Evolutionary conservation across 1,140 invertebrate species (phyloP), one percentile per base, ranked within the genome.

Genomic region (Drosophila rhopaloa): DNA sequence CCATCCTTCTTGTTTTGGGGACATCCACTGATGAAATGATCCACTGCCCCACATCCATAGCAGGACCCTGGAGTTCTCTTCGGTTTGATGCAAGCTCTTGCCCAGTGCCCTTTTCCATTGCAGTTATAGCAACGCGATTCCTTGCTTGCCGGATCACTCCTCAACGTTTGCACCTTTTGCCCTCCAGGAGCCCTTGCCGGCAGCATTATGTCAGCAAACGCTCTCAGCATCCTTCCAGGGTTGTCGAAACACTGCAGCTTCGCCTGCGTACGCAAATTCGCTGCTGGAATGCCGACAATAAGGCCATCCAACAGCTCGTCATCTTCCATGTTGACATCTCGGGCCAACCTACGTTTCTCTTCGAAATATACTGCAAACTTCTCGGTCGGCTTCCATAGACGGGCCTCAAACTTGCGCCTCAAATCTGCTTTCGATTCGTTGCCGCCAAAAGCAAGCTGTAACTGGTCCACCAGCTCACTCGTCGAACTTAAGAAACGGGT

Each of bases 131-230:
- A 53, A 19, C 50, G 14, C 14, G 50, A 37, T 10, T 53, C 50
- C 5, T 53, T 13, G 19, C 19, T 35, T 5, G 10, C n/a, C 5
- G 14, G 48, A 2, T 51, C 48, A 11, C 13, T 14, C 9, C 32
- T 51, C 9, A 4, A 9, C 0, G 29, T 11, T 1, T 16, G n/a
- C 48, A 16, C 4, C n/a, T 51, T 51, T 5, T 16, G 32, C 2
- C 4, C 24, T 16, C 14, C 48, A 16, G 24, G 13, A 29, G 13
- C 47, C 47, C 24, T 50, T 29, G 27, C 24, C 7, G 24, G 48
- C n/a, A 51, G 27, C 27, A 51, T 14, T 10, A 51, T 51, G 27
- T 32, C n/a, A 9, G 48, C 14, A 35, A 51, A 51, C 7, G 48
- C 48, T 51, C 13, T 51, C 5, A 51, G 29, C 48, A 51, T 51